Evolutionary conservation across 1,140 invertebrate species (phyloP).

Genomic region (Heliconius himera): DNA sequence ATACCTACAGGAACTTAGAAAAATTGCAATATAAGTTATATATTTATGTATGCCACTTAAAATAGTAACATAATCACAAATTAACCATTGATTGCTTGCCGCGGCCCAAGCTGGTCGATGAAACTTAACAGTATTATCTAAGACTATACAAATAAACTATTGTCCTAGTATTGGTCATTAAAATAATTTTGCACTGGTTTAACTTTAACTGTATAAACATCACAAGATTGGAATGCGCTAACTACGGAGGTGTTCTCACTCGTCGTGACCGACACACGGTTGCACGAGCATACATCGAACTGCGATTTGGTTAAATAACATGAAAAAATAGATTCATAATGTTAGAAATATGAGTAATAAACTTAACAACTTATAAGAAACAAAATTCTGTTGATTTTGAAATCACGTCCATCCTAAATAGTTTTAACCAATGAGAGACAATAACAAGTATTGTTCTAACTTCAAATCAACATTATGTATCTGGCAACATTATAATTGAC

Average conservation of each 20-base stretch:
- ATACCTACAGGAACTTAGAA: conserved; percentile 81
- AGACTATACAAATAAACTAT: conserved; percentile 64
- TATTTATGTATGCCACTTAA: conserved; percentile 81
- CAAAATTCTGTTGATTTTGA: background rate
- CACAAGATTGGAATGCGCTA: conserved; percentile 76
- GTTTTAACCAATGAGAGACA: background rate
- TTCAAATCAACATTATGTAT: background rate
- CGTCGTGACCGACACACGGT: background rate
- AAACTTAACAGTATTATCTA: conserved; percentile 66
- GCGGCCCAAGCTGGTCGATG: conserved; percentile 39
- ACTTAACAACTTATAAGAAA: background rate
- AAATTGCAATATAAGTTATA: conserved; percentile 81
- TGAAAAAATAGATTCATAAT: background rate
- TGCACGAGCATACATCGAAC: background rate
- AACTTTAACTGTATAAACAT: conserved; percentile 45
- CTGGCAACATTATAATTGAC: background rate
- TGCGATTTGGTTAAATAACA: background rate
- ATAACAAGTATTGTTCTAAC: background rate
- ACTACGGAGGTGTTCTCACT: conserved; percentile 51
- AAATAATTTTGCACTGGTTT: conserved; percentile 63
- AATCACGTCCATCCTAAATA: background rate
- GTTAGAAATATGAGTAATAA: background rate
- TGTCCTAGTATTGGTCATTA: conserved; percentile 64
- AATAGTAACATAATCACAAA: conserved; percentile 67
- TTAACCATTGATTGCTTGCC: conserved; percentile 44